A percentile compares a stretch with the other conserved stretches of the same genome.
phyloP scores from a whole-genome alignment of 2,888 invertebrate species.

The Danaus chrysippus region DNA sequence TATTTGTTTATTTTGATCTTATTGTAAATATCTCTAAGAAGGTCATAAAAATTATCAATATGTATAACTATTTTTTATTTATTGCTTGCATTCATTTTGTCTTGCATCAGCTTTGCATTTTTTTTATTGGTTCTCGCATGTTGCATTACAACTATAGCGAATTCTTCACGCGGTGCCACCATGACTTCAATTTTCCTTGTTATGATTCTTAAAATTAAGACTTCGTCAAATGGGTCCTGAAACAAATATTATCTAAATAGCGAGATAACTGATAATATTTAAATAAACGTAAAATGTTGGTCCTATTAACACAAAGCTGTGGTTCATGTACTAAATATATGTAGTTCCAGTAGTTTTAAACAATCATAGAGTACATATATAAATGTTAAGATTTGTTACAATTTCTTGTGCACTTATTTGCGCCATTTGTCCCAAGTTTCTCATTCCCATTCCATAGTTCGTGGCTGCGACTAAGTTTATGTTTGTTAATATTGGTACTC shows the following conservation, averaged over 20 bases:
- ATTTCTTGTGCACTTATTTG: conserved; percentile 53
- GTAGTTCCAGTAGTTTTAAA: neutral
- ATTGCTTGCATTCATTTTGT: conserved; percentile 13
- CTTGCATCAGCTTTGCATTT: conserved; percentile 22
- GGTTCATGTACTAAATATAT: too few species aligned
- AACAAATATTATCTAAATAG: neutral
- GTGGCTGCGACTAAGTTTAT: conserved; percentile 50
- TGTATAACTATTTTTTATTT: conserved; percentile 1
- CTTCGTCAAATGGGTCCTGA: conserved; percentile 60
- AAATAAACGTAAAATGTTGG: too few species aligned
- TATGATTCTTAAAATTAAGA: conserved; percentile 51
- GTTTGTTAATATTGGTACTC: conserved; percentile 62
- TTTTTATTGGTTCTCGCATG: conserved; percentile 39
- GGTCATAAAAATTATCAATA: conserved; percentile 12
- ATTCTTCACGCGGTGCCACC: conserved; percentile 55
- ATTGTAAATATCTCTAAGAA: neutral
- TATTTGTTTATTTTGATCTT: too few species aligned
- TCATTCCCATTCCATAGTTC: conserved; percentile 46
- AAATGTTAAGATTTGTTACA: conserved; percentile 40
- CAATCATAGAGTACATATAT: neutral
- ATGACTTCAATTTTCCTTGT: conserved; percentile 62
- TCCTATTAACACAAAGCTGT: too few species aligned
- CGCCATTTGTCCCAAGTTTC: conserved; percentile 46
- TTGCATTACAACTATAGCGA: conserved; percentile 60
- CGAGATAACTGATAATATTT: neutral